Conservation (phyloP, 2,888 invertebrate genomes). For the Drosophila tanythrix region DNA sequence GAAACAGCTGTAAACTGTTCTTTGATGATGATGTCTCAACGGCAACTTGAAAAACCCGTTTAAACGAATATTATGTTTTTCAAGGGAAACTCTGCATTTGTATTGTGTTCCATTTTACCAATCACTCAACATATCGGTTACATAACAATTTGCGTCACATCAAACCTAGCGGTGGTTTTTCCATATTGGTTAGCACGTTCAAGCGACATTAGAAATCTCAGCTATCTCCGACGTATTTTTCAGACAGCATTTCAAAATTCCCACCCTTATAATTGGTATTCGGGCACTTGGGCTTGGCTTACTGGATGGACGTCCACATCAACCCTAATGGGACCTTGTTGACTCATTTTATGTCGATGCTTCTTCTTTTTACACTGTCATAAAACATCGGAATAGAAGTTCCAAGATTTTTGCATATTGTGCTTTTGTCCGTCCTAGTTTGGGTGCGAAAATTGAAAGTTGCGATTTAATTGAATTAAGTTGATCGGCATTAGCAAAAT, state of each 20-base stretch:
- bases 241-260: background rate
- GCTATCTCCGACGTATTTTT: background rate
- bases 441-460: too few relatives aligned
- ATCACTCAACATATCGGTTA: background rate
- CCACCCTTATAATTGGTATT: background rate
- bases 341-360: too few relatives aligned
- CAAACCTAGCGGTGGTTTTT: background rate
- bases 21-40: constrained; percentile 47
- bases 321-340: too few relatives aligned
- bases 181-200: background rate
- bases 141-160: background rate
- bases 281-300: background rate
- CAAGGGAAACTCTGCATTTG: constrained; percentile 15
- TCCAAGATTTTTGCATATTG: too few relatives aligned
- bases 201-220: background rate
- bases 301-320: background rate
- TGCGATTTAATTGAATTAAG: background rate
- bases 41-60: constrained; percentile 44
- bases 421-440: too few relatives aligned
- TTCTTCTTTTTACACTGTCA: too few relatives aligned
- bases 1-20: constrained; percentile 57
- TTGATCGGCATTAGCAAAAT: background rate
- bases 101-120: constrained; percentile 6
- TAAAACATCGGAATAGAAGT: too few relatives aligned
- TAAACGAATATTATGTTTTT: constrained; percentile 9